Percentiles rank a stretch among this genome's conserved stretches.
phyloP scores from a whole-genome alignment of 2,888 invertebrate genomes.

The Neocrepidodera transversa region DNA sequence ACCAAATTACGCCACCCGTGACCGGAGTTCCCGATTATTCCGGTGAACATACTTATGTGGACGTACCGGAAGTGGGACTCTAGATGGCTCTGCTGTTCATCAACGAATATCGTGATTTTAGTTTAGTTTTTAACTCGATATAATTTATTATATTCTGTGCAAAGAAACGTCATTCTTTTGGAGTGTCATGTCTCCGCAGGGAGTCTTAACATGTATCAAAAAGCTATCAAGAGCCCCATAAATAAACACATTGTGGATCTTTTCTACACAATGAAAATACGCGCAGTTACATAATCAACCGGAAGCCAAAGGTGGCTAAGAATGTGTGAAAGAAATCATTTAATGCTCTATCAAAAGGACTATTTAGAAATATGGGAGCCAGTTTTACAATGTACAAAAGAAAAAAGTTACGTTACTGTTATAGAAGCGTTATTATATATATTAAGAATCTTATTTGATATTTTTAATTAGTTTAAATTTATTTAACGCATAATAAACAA shows the following conservation, averaged over 20 bases:
- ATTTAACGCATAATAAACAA: too few species aligned
- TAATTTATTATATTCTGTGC: too few species aligned
- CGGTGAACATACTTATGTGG: constrained; percentile 20
- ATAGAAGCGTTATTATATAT: too few species aligned
- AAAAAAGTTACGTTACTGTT: background rate
- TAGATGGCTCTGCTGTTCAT: constrained; percentile 1
- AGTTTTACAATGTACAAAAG: constrained; percentile 22
- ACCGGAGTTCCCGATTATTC: constrained; percentile 53
- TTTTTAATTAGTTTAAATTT: too few species aligned
- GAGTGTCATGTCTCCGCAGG: constrained; percentile 33
- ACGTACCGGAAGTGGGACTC: constrained; percentile 19
- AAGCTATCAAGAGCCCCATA: constrained; percentile 41
- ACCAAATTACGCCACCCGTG: constrained; percentile 60
- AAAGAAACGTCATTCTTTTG: constrained; percentile 14
- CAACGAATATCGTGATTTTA: background rate
- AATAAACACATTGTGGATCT: constrained; percentile 40
- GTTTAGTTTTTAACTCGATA: too few species aligned
- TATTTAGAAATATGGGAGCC: constrained; percentile 31
- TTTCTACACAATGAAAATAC: constrained; percentile 34
- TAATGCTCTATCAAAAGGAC: constrained; percentile 36
- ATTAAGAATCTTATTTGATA: too few species aligned
- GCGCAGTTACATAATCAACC: constrained; percentile 42
- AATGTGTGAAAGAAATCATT: constrained; percentile 41
- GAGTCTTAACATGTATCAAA: constrained; percentile 44
- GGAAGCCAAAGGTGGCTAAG: constrained; percentile 40